Percentiles rank a stretch among this genome's conserved stretches.
Conservation (phyloP, 2,797 vertebrate genomes). For the Podarcis siculus region DNA sequence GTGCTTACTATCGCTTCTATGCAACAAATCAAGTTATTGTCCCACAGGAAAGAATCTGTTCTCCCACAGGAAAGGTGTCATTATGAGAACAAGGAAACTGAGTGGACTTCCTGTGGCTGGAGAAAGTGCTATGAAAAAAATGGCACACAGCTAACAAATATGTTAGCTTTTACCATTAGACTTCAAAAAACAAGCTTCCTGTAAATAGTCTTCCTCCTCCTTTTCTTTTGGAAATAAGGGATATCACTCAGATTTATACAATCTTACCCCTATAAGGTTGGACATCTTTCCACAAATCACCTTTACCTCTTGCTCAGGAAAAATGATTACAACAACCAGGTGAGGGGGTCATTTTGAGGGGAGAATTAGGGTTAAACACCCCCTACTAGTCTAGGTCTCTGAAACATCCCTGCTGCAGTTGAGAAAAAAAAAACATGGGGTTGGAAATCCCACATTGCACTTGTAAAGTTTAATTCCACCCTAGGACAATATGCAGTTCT, state of each 20-base stretch:
- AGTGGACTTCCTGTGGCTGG: neutral
- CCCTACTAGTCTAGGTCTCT: too few relatives aligned
- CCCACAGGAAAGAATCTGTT: neutral
- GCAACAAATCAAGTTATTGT: neutral
- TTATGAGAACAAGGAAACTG: neutral
- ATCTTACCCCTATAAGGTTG: neutral
- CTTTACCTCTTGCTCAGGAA: neutral
- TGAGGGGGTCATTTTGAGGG: neutral
- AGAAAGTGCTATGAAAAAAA: constrained; percentile 19
- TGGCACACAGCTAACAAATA: neutral
- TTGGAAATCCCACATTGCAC: neutral
- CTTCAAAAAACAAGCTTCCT: neutral
- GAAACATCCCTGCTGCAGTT: neutral
- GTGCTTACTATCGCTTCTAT: neutral
- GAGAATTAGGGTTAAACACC: neutral
- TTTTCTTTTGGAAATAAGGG: too few relatives aligned
- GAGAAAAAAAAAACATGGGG: neutral
- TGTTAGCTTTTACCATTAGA: neutral
- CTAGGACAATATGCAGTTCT: neutral
- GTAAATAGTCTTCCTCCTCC: neutral
- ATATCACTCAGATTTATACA: neutral
- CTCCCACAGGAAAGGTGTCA: neutral
- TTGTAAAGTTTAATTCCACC: neutral
- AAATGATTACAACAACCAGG: neutral
- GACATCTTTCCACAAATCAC: neutral